Evolutionary conservation across 2,888 invertebrate genomes (phyloP).

Genomic region (Temnothorax ravouxi): DNA sequence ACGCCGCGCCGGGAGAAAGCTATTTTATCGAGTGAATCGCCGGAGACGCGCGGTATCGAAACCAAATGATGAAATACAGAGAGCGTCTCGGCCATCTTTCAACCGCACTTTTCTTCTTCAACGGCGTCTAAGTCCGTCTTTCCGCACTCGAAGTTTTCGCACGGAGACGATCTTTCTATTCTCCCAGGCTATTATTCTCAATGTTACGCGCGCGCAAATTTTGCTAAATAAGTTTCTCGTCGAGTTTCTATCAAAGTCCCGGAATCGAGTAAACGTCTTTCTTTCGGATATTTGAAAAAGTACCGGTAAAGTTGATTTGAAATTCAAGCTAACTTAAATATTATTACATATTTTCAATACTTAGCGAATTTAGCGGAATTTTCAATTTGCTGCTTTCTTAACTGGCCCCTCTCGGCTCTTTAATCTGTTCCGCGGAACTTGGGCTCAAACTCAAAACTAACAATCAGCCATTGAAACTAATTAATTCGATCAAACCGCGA

Average conservation of each 20-base stretch:
- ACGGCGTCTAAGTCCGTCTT: conserved; percentile 6
- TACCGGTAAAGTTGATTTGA: background rate
- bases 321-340: background rate
- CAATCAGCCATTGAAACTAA: conserved; percentile 31
- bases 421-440: background rate
- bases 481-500: conserved; percentile 55
- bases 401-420: background rate
- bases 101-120: conserved; percentile 14
- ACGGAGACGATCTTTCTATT: background rate
- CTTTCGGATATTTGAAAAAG: background rate
- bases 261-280: background rate
- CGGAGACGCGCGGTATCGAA: conserved; percentile 40
- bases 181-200: background rate
- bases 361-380: background rate
- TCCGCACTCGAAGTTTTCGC: background rate
- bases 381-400: background rate
- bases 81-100: background rate
- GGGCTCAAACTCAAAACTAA: conserved; percentile 19
- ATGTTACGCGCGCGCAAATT: background rate
- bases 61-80: conserved; percentile 55
- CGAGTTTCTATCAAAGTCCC: background rate
- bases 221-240: conserved; percentile 10
- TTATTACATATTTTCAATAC: background rate
- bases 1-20: conserved; percentile 54
- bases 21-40: conserved; percentile 59